Evolutionary conservation across 2,888 invertebrate genomes (phyloP), one percentile per base, ranked within the genome.

Genomic region (Nowickia ferox): DNA sequence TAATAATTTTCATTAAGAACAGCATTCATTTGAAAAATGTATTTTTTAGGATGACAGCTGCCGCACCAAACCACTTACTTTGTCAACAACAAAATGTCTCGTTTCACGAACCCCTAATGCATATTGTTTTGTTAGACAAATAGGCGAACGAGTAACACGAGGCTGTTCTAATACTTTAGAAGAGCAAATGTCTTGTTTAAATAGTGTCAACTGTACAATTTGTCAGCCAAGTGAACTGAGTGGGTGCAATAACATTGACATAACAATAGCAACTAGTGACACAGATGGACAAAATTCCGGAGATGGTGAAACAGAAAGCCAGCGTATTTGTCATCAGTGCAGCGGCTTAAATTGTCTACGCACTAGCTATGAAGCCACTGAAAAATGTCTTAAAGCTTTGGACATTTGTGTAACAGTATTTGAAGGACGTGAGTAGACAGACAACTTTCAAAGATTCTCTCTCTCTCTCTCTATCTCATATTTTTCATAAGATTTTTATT

Each of bases 321-420:
- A 90, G 83, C 76, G 85, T 74, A 83, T 55, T 61, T 91, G 91
- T 42, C 88, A 90, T 72, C 89, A 89, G 38, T 92, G 92, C 83
- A 78, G 84, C 6, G 92, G 92, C 66, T 90, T 91, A 53, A 89
- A 89, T 77, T 92, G 92, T 79, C 89, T 89, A 40, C 88, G 91
- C 13, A 89, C 89, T 4, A 87, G 88, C 0, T 57, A 87, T 61
- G 71, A 79, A 2, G 75, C 77, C 46, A 89, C 87, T 22, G 86
- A 89, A 53, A 81, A 80, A 4, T 92, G 92, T 46, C 48, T 82
- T n/a, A 91, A 92, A 86, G 85, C 88, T 13, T 69, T 92, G 86
- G 92, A 92, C 84, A 88, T 89, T 44, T 92, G 92, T 79, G 89
- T 90, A 19, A 90, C 91, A 13, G 82, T 92, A n/a, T 92, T 89